A percentile compares a stretch with the other conserved stretches of the same genome.
Evolutionary conservation across 2,888 invertebrate species (phyloP).

Genomic region (Sphaerophoria taeniata): DNA sequence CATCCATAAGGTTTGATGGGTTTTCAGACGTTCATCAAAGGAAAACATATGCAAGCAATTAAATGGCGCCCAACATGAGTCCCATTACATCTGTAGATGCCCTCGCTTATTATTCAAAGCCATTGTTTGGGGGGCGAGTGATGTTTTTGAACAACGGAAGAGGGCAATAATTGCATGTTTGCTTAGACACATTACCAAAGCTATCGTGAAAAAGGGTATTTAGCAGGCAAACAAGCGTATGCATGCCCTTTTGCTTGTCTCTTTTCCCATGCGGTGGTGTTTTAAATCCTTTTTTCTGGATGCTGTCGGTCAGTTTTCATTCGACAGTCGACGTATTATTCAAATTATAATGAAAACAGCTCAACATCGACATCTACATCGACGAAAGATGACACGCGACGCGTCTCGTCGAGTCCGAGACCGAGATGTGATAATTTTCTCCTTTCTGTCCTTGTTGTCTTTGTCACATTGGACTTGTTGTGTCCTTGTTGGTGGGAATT

Average conservation of each 20-base stretch:
- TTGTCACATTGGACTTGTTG: slow-evolving; percentile 14
- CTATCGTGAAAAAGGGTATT: slow-evolving; percentile 26
- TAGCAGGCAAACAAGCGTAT: slow-evolving; percentile 19
- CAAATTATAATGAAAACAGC: slow-evolving; percentile 64
- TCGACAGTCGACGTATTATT: slow-evolving; percentile 53
- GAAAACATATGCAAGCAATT: slow-evolving; percentile 36
- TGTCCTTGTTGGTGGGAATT: slow-evolving; percentile 21
- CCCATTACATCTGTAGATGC: slow-evolving; percentile 62
- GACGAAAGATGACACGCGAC: too few relatives aligned
- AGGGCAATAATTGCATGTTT: slow-evolving; percentile 35
- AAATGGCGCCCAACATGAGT: slow-evolving; percentile 55
- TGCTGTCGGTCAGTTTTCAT: slow-evolving; percentile 64
- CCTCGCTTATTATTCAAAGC: background rate
- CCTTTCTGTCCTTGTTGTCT: background rate
- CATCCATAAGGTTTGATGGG: too few relatives aligned
- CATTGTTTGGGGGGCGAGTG: slow-evolving; percentile 11
- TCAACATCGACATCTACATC: too few relatives aligned
- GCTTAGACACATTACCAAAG: slow-evolving; percentile 34
- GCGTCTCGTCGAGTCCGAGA: background rate
- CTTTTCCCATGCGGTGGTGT: slow-evolving; percentile 28
- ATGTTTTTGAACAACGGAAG: background rate
- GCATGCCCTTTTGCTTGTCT: slow-evolving; percentile 9
- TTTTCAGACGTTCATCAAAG: too few relatives aligned
- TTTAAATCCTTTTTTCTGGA: slow-evolving; percentile 71
- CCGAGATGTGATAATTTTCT: background rate